Percentiles rank a stretch among this genome's conserved stretches.
Evolutionary conservation across 2,113 vertebrate genomes (phyloP).

Genomic region (Centropristis striata): DNA sequence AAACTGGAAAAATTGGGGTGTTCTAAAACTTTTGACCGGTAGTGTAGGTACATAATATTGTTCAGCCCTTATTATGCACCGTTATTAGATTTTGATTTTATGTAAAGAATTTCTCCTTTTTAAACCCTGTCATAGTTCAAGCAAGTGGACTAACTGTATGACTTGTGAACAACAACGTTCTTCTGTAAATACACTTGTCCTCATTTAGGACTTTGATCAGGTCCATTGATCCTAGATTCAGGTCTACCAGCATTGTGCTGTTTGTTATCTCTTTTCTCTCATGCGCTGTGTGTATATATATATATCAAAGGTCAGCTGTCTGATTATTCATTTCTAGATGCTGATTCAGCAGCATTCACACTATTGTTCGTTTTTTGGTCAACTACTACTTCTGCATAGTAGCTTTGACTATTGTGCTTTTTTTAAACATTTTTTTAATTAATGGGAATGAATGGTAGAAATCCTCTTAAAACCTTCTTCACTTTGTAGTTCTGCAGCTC

Average conservation of each 20-base stretch:
- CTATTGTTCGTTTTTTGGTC: not conserved
- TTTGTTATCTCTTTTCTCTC: not conserved
- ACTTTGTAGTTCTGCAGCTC: not conserved
- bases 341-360: not conserved
- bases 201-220: constrained; percentile 4
- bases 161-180: not conserved
- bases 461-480: not conserved
- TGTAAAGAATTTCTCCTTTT: not conserved
- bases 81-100: not conserved
- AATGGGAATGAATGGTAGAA: not conserved
- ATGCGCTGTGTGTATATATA: not conserved
- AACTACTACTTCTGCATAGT: not conserved
- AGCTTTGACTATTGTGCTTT: too few relatives aligned
- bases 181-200: not conserved
- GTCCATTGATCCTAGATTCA: constrained; percentile 4
- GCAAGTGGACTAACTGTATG: not conserved
- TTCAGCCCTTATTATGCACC: not conserved
- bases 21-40: too few relatives aligned
- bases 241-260: not conserved
- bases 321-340: too few relatives aligned
- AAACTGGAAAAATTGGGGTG: too few relatives aligned
- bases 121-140: not conserved
- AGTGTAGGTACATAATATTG: too few relatives aligned
- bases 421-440: not conserved
- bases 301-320: constrained; percentile 10